phyloP scores from a whole-genome alignment of 2,797 vertebrate genomes.

The Pogoniulus pusillus region DNA sequence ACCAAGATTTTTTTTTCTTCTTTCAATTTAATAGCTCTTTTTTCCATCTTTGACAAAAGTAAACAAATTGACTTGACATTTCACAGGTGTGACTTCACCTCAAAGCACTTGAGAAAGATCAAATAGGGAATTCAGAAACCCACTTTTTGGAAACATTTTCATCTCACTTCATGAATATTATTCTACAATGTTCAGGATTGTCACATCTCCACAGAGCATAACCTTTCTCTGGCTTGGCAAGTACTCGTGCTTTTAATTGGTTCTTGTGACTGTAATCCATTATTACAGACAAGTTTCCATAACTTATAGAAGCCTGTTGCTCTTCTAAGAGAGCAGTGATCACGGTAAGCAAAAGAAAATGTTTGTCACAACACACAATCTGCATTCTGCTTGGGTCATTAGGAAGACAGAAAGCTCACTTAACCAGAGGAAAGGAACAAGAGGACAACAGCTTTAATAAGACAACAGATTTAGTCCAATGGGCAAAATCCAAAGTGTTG shows the following conservation, averaged over 20 bases:
- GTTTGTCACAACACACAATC: neutral
- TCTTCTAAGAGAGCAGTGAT: neutral
- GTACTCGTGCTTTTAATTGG: neutral
- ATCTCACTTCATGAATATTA: neutral
- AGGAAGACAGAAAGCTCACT: neutral
- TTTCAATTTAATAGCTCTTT: neutral
- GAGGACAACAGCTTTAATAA: too few relatives aligned
- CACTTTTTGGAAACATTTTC: neutral
- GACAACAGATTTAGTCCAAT: neutral
- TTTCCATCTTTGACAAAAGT: neutral
- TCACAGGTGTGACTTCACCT: neutral
- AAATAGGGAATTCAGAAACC: neutral
- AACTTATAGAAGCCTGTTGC: neutral
- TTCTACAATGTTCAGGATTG: neutral
- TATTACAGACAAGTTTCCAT: neutral
- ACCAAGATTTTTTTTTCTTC: neutral
- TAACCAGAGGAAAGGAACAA: neutral
- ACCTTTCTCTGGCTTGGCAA: neutral
- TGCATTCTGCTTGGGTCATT: neutral
- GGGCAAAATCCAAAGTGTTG: neutral
- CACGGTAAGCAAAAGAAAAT: neutral
- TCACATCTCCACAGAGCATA: neutral
- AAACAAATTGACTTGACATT: slow-evolving; percentile 16
- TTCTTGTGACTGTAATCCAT: neutral
- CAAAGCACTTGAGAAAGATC: neutral